These are phyloP conservation scores for Notothenia rossii DNA, from an alignment of 2,113 vertebrate species.

Conservation along the genomic window DNA sequence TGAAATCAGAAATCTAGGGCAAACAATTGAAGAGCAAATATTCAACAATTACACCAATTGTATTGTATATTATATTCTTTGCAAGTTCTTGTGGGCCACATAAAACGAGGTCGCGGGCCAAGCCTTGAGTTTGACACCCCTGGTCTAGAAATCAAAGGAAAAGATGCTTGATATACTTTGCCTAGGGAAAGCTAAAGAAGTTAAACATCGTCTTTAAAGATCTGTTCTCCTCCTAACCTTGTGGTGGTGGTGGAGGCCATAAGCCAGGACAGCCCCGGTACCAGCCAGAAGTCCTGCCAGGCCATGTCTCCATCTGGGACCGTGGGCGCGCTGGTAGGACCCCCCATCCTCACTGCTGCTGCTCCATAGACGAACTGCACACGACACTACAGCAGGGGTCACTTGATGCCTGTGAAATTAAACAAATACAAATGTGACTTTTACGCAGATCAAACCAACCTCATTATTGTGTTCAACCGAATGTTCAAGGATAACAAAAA, in stretches of 20 bases:
- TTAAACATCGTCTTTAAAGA: too few relatives aligned
- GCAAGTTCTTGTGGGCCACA: too few relatives aligned
- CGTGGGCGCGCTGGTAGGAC: conserved; percentile 29
- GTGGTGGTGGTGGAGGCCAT: conserved; percentile 72
- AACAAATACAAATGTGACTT: background rate
- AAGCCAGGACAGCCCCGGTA: conserved; percentile 78
- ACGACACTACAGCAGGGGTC: conserved; percentile 39
- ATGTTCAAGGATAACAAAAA: background rate
- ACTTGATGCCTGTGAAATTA: conserved; percentile 39
- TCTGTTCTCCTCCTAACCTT: conserved; percentile 66
- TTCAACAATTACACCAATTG: too few relatives aligned
- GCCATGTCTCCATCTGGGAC: conserved; percentile 68
- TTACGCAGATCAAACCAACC: background rate
- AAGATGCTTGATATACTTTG: too few relatives aligned
- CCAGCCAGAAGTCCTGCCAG: conserved; percentile 82
- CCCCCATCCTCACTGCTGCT: conserved; percentile 54
- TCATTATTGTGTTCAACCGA: background rate
- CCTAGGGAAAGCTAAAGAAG: too few relatives aligned
- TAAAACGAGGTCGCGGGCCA: too few relatives aligned
- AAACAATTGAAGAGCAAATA: too few relatives aligned
- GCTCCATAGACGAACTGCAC: conserved; percentile 54
- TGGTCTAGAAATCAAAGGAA: too few relatives aligned
- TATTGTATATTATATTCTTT: too few relatives aligned
- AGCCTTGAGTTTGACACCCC: too few relatives aligned
- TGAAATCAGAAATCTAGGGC: too few relatives aligned